Percentiles rank a stretch among this genome's conserved stretches.
Evolutionary conservation across 2,113 vertebrate genomes (phyloP).

Genomic region (Trichomycterus rosablanca): DNA sequence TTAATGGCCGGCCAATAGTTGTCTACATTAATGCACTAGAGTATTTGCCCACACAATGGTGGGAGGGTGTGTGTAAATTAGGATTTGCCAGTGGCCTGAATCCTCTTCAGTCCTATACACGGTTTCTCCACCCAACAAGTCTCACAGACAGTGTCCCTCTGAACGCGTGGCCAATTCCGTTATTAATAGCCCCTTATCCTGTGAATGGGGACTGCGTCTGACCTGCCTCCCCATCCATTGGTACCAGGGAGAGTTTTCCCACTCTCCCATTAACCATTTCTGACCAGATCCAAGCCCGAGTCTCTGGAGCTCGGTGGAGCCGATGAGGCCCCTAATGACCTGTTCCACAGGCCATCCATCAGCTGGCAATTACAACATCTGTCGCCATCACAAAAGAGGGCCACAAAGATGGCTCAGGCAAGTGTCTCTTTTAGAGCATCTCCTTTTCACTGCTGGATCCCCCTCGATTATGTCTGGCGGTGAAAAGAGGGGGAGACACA

Average conservation of each 20-base stretch:
- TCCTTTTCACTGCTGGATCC: slow-evolving; percentile 50
- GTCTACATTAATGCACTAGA: slow-evolving; percentile 17
- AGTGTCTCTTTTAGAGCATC: slow-evolving; percentile 50
- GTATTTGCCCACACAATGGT: slow-evolving; percentile 33
- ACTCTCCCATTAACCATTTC: slow-evolving; percentile 57
- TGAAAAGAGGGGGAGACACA: slow-evolving; percentile 42
- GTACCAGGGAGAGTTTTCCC: slow-evolving; percentile 37
- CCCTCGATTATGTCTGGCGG: slow-evolving; percentile 59
- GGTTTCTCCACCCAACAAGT: slow-evolving; percentile 45
- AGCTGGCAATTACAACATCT: slow-evolving; percentile 82
- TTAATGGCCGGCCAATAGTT: slow-evolving; percentile 13
- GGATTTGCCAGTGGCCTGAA: slow-evolving; percentile 29
- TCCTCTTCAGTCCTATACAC: slow-evolving; percentile 28
- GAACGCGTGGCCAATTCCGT: slow-evolving; percentile 64
- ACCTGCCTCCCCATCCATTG: slow-evolving; percentile 55
- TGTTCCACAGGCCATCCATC: slow-evolving; percentile 71
- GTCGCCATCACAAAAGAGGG: slow-evolving; percentile 65
- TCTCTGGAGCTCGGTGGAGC: slow-evolving; percentile 45
- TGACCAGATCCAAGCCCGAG: slow-evolving; percentile 33
- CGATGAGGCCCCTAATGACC: slow-evolving; percentile 63
- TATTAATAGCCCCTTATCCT: slow-evolving; percentile 58
- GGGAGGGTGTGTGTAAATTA: slow-evolving; percentile 45
- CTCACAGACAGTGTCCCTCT: slow-evolving; percentile 51
- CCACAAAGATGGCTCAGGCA: slow-evolving; percentile 59
- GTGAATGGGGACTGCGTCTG: slow-evolving; percentile 61